phyloP scores from a whole-genome alignment of 2,888 invertebrate species.

The Dynastes maya region DNA sequence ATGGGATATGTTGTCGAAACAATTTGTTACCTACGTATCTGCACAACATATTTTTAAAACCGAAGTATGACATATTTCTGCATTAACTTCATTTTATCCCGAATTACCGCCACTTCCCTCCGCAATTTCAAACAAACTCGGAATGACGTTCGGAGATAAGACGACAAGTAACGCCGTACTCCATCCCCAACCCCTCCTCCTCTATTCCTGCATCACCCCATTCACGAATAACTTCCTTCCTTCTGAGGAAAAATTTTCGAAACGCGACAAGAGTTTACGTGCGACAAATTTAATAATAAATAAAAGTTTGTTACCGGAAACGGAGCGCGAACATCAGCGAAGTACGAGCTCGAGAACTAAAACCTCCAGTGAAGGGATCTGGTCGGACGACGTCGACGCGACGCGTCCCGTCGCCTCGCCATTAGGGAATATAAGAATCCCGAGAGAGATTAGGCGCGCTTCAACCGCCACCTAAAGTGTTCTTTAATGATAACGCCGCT shows the following conservation, averaged over 20 bases:
- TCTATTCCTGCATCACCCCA: too few species aligned
- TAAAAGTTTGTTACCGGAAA: slow-evolving; percentile 61
- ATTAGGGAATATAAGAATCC: slow-evolving; percentile 54
- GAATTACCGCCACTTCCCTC: not conserved
- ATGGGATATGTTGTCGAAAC: too few species aligned
- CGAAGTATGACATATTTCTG: not conserved
- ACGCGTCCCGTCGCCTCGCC: slow-evolving; percentile 30
- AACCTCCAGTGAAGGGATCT: slow-evolving; percentile 41
- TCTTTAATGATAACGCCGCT: slow-evolving; percentile 59
- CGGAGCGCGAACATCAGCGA: slow-evolving; percentile 43
- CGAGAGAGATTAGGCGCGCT: slow-evolving; percentile 52
- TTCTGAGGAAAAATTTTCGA: slow-evolving; percentile 2
- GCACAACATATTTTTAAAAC: too few species aligned
- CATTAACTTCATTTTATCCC: not conserved
- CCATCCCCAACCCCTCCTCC: too few species aligned
- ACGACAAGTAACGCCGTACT: not conserved
- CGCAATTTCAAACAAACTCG: not conserved
- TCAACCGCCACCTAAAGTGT: slow-evolving; percentile 56
- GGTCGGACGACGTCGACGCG: slow-evolving; percentile 49
- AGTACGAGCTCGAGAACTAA: slow-evolving; percentile 50
- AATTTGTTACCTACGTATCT: too few species aligned
- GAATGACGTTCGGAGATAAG: slow-evolving; percentile 5
- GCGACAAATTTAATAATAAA: slow-evolving; percentile 60
- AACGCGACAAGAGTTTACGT: slow-evolving; percentile 54
- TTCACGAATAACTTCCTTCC: not conserved